Base-by-base conservation (phyloP, 2,797 vertebrate genomes). In the Podargus strigoides region DNA sequence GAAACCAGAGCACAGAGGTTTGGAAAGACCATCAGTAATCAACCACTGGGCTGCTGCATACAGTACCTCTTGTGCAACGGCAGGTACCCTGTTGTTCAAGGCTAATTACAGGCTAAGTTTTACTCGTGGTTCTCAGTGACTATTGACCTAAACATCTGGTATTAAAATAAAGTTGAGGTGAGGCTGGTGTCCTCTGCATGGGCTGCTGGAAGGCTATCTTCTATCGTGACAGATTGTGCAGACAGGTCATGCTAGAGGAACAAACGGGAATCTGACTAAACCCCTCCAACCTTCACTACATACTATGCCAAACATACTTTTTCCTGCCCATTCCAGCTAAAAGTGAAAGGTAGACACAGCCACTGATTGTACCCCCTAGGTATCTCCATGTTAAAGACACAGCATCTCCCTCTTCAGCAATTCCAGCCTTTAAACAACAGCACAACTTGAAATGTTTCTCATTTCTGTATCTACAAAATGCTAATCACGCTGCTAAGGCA, bases 141-240 rank as follows among this genome's bases (percentile, higher is more conserved):
- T 18, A 11, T 36, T 37, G n/a, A n/a, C n/a, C n/a, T n/a, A n/a
- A n/a, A n/a, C n/a, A n/a, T n/a, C 64, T 53, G 34, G 58, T 59
- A 17, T 26, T 37, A n/a, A 36, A 70, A 21, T 22, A 30, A 46
- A 47, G 37, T 3, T 7, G 16, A 24, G 12, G 22, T 4, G 7
- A 18, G 27, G 12, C n/a, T 16, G 26, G 6, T 3, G 28, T 4
- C 7, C 41, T 19, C 23, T 4, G 0, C 30, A 6, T 1, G 2
- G 28, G 42, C 50, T 36, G 44, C 30, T 27, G 30, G 36, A 58
- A 28, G 16, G 32, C 20, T 28, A 8, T 53, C 7, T 20, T 16
- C 26, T n/a, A 4, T 20, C 1, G 1, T 3, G 17, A 30, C 16
- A 52, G 10, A 22, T 22, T 3, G 1, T 4, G 24, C 30, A 56